Evolutionary conservation across 2,888 invertebrate species (phyloP).

Genomic region (Aphidoletes aphidimyza): DNA sequence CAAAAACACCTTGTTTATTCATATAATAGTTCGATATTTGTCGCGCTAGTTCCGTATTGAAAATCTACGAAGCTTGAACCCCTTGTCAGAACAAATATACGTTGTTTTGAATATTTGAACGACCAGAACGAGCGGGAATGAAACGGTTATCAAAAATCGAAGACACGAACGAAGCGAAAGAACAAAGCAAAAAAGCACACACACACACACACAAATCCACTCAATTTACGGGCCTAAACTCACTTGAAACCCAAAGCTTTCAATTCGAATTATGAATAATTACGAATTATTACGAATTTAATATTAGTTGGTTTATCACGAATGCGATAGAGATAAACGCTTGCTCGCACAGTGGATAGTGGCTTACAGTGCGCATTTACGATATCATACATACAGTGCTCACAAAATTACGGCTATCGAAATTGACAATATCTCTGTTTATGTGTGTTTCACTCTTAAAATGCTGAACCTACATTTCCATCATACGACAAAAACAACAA

Average conservation of each 20-base stretch:
- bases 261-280: background rate
- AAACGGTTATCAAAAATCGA: too few relatives aligned
- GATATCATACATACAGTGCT: too few relatives aligned
- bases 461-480: conserved; percentile 16
- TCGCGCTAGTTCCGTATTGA: too few relatives aligned
- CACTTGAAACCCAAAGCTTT: background rate
- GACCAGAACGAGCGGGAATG: too few relatives aligned
- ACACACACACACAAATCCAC: background rate
- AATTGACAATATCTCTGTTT: background rate
- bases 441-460: background rate
- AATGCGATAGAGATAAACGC: conserved; percentile 3
- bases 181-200: background rate
- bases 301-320: conserved; percentile 27
- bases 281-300: conserved; percentile 3
- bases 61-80: too few relatives aligned
- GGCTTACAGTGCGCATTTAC: background rate
- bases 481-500: background rate
- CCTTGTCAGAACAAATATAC: too few relatives aligned
- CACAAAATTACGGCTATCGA: too few relatives aligned
- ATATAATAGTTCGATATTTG: too few relatives aligned
- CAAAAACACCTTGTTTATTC: too few relatives aligned
- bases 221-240: too few relatives aligned
- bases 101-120: too few relatives aligned
- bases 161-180: background rate
- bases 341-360: conserved; percentile 18